phyloP scores from a whole-genome alignment of 2,113 vertebrate species.

The Petromus typicus region DNA sequence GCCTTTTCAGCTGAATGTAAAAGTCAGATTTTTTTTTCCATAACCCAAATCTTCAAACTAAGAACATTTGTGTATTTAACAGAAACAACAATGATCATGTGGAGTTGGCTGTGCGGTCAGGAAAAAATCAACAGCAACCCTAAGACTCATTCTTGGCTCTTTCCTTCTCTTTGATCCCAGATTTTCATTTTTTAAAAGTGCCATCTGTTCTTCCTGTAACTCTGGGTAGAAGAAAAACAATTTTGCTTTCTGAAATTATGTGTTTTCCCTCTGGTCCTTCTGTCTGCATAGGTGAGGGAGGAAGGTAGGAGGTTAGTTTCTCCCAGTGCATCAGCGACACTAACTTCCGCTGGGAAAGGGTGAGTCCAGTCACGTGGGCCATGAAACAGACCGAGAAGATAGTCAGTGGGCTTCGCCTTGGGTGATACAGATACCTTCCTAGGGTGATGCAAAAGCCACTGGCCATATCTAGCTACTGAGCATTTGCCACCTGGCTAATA shows the following conservation, averaged over 20 bases:
- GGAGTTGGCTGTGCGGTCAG: constrained; percentile 36
- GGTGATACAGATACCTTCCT: background rate
- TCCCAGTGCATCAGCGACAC: background rate
- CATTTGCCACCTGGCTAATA: background rate
- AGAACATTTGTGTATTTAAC: constrained; percentile 62
- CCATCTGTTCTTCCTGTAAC: constrained; percentile 82
- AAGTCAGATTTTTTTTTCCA: constrained; percentile 36
- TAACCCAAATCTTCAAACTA: background rate
- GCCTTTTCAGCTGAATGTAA: constrained; percentile 31
- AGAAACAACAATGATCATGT: constrained; percentile 40
- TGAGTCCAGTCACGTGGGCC: background rate
- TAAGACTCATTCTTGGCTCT: constrained; percentile 57
- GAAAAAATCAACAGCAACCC: constrained; percentile 62
- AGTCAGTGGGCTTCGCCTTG: background rate
- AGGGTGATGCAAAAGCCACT: background rate
- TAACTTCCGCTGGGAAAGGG: background rate
- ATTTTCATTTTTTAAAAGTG: constrained; percentile 51
- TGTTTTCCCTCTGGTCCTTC: constrained; percentile 44
- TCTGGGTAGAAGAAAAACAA: constrained; percentile 71
- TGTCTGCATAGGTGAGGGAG: background rate
- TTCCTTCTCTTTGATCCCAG: constrained; percentile 66
- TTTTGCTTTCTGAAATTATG: constrained; percentile 72
- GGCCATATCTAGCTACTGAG: background rate
- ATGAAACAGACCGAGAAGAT: background rate
- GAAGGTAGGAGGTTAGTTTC: background rate